Base-by-base conservation (phyloP, 2,113 vertebrate species). In the Macheiramphus alcinus region DNA sequence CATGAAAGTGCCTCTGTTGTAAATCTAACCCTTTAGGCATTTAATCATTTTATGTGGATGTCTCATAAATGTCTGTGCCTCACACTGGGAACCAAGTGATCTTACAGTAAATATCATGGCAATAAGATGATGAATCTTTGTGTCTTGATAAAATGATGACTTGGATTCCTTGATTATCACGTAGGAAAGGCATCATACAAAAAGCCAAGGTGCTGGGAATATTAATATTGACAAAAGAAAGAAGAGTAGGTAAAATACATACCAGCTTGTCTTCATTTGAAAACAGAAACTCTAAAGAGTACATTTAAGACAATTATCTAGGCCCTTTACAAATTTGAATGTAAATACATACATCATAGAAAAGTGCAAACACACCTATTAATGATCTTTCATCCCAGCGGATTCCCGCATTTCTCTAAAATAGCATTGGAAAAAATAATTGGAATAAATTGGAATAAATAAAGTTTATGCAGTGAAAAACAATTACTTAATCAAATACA, bases 121-220 rank as follows among this genome's bases (percentile, higher is more conserved):
- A 94, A 90, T 80, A 93, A 82, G n/a, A 88, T 91, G 87, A 96
- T 96, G 73, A 85, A 94, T 95, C 84, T 93, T 89, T 80, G 59
- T 94, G 93, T 90, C 91, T 96, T 80, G 36, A 52, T 56, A 72
- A 78, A 96, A 65, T 75, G 73, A 88, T 91, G 66, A 61, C 87
- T 89, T 89, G 74, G 56, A 61, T 96, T 71, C 53, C 76, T 87
- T 76, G 70, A 88, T 93, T 93, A 94, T 91, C 70, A 56, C 31
- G 53, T 91, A 89, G 42, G 43, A 91, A 96, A 93, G 36, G 11
- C 6, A 2, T 47, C 20, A 19, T 65, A 31, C 23, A 61, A 79
- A 62, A 65, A 79, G 10, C 21, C 56, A 68, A 22, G 42, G 36
- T 63, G 9, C 22, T 6, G 5, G 17, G 20, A 96, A 94, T 73